Base-by-base conservation (phyloP, 92 coral and sea anemone genomes). In the Epizoanthus rinbou region DNA sequence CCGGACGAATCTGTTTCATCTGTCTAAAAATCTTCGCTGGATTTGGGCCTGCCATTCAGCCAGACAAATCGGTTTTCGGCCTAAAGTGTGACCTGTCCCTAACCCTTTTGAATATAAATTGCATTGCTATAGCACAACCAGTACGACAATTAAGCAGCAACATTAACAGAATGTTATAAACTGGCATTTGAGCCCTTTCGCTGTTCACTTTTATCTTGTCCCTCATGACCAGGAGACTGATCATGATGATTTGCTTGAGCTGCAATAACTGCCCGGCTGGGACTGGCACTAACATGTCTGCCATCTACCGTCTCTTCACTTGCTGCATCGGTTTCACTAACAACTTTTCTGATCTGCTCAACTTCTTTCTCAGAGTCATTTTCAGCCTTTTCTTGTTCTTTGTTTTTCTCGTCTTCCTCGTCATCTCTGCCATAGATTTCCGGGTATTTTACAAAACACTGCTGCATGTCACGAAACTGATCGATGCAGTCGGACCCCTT, bases 401-500 rank as follows among this genome's bases (percentile, higher is more conserved):
- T 69, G 23, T 21, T 62, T 69, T 85, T 87, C 24, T 85, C 88
- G 10, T 82, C 85, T 83, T 87, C 90, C 41, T 95, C 92, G 64
- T 91, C 93, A 64, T 93, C 98, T 35, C 92, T 94, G 33, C 99
- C 99, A 56, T 96, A 96, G 62, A 94, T 86, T 50, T 96, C 98
- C 31, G 99, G 99, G 59, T 91, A 96, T 79, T 94, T 88, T 10
- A 90, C 89, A 75, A 96, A 96, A 66, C 99, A 96, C 37, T 94
- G 90, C 50, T 96, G 99, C 99, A 96, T 96, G 31, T 89, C 95
- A 74, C 95, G 88, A 78, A 96, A 96, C 21, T 94, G 97, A 0
- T 97, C 98, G 2, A 96, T 93, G 23, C 99, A 96, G 69, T 96
- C 99, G 2, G 99, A 89, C 0, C 99, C 99, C 53, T 96, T 96